Conservation (phyloP, 1,140 invertebrate genomes). For the Drosophila subpulchrella region DNA sequence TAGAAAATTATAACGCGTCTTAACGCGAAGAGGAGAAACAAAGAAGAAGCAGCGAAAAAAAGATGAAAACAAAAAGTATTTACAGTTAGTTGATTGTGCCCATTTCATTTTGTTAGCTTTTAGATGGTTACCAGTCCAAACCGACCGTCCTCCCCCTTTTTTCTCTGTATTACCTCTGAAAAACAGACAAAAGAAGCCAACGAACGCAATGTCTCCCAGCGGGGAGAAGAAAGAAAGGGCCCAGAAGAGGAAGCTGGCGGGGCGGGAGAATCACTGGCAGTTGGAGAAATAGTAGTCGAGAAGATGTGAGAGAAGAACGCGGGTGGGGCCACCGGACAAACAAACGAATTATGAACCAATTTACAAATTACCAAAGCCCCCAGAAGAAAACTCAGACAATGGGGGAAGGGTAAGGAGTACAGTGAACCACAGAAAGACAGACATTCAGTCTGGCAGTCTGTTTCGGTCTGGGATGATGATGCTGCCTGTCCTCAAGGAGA, state of each 20-base stretch:
- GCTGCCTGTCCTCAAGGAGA: constrained; percentile 23
- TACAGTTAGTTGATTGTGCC: constrained; percentile 82
- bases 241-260: constrained; percentile 11
- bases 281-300: constrained; percentile 15
- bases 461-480: constrained; percentile 1
- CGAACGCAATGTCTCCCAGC: constrained; percentile 74
- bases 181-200: constrained; percentile 72
- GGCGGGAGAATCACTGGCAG: constrained; percentile 6
- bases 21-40: constrained; percentile 28
- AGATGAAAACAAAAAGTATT: constrained; percentile 66
- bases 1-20: constrained; percentile 73
- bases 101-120: constrained; percentile 77
- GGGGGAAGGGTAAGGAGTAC: constrained; percentile 5
- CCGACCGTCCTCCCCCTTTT: constrained; percentile 37
- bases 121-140: constrained; percentile 64
- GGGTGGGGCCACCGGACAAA: constrained; percentile 52
- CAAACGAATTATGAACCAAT: constrained; percentile 80
- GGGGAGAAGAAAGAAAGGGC: constrained; percentile 7
- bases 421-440: constrained; percentile 24
- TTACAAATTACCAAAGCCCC: constrained; percentile 76
- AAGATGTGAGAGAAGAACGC: constrained; percentile 21
- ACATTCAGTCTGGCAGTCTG: constrained; percentile 17
- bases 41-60: constrained; percentile 35
- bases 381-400: constrained; percentile 21
- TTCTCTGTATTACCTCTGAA: not conserved